Conservation (phyloP, 2,113 vertebrate genomes). For the Motacilla tschutschensis region DNA sequence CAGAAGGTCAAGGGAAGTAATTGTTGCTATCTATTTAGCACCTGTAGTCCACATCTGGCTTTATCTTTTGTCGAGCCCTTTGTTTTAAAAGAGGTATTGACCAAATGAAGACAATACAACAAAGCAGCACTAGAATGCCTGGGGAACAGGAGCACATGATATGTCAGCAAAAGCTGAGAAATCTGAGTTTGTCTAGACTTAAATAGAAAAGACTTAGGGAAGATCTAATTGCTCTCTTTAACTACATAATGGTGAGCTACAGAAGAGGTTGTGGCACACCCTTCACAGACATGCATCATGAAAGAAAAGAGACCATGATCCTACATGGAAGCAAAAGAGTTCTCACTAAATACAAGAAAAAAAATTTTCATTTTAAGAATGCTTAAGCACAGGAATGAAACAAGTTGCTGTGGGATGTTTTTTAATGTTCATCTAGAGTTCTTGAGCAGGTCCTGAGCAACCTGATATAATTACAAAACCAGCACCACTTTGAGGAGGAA, state of each 20-base stretch:
- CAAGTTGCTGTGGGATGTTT: not conserved
- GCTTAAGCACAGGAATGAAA: not conserved
- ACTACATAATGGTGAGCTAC: not conserved
- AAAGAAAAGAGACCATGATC: not conserved
- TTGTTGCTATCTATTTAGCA: not conserved
- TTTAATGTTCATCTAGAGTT: not conserved
- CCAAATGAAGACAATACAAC: not conserved
- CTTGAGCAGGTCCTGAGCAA: not conserved
- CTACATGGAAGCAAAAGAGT: not conserved
- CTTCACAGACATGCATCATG: not conserved
- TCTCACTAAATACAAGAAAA: not conserved
- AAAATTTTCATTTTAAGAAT: not conserved
- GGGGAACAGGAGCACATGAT: not conserved
- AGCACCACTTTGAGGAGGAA: not conserved
- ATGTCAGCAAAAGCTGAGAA: not conserved
- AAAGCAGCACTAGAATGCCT: not conserved
- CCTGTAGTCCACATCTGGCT: not conserved
- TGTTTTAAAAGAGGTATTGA: not conserved
- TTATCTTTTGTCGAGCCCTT: not conserved
- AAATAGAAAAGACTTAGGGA: not conserved
- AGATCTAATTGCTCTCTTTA: not conserved
- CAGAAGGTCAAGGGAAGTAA: not conserved
- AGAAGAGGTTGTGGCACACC: not conserved
- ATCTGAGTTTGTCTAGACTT: not conserved
- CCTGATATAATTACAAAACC: not conserved